These are phyloP conservation scores for Abrostola tripartita DNA, from an alignment of 2,888 invertebrate genomes.

Conservation along the genomic window DNA sequence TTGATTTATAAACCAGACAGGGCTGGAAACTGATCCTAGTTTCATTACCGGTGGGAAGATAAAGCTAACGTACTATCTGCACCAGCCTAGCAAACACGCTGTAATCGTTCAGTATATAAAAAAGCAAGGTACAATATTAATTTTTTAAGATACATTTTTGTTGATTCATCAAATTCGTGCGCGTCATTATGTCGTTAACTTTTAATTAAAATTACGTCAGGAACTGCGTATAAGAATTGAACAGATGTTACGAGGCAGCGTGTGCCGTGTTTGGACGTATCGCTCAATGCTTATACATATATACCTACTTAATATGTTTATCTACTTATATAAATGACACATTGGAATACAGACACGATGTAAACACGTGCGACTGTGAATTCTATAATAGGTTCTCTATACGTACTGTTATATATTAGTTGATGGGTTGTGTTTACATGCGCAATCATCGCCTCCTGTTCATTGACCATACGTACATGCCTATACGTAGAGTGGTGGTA, in stretches of 20 bases:
- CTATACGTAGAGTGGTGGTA: conserved; percentile 6
- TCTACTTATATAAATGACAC: conserved; percentile 44
- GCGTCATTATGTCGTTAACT: conserved; percentile 38
- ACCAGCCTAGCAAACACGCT: conserved; percentile 18
- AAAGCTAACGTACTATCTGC: conserved; percentile 30
- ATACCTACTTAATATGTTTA: conserved; percentile 9
- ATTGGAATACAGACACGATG: conserved; percentile 57
- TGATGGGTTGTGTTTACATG: conserved; percentile 51
- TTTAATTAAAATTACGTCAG: conserved; percentile 54
- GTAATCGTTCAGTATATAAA: no score
- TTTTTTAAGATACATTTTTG: conserved; percentile 22
- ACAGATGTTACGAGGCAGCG: conserved; percentile 43
- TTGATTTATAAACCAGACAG: conserved; percentile 52
- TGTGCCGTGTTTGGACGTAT: conserved; percentile 33
- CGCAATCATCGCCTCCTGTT: conserved; percentile 48
- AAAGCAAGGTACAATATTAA: no score
- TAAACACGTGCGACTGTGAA: conserved; percentile 57
- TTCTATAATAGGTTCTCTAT: conserved; percentile 33
- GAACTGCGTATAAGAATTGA: conserved; percentile 26
- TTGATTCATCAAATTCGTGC: conserved; percentile 42
- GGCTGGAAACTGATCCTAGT: conserved; percentile 47
- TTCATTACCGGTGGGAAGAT: conserved; percentile 42
- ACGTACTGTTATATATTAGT: conserved; percentile 25
- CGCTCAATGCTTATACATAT: conserved; percentile 17
- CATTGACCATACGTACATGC: conserved; percentile 52